Evolutionary conservation across 2,113 vertebrate species (phyloP).

Genomic region (Rhinoptilus africanus): DNA sequence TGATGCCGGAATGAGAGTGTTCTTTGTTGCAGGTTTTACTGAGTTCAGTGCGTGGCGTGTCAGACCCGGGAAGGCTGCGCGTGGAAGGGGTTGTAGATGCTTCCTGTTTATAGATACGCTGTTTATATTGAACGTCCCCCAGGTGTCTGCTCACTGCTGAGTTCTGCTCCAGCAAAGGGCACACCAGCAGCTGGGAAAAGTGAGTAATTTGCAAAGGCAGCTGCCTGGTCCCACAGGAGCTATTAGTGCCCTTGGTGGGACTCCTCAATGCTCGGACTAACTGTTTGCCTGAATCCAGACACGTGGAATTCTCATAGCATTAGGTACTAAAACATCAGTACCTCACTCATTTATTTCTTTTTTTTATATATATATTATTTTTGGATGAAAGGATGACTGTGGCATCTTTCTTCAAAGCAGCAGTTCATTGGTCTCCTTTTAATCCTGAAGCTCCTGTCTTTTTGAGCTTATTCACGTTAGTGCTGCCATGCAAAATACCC

Average conservation of each 20-base stretch:
- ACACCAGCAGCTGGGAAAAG: not conserved
- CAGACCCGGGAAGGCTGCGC: not conserved
- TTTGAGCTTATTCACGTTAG: not conserved
- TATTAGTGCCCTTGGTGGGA: not conserved
- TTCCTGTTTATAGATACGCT: not conserved
- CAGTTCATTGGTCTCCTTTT: not conserved
- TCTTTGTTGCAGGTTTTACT: not conserved
- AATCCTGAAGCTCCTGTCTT: not conserved
- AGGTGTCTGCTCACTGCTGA: not conserved
- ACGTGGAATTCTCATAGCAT: not conserved
- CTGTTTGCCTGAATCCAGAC: not conserved
- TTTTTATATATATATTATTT: not conserved
- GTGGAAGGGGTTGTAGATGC: not conserved
- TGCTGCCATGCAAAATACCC: not conserved
- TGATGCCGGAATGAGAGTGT: not conserved
- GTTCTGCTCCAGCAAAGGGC: not conserved
- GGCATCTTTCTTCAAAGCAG: not conserved
- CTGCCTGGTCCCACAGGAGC: not conserved
- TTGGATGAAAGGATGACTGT: not conserved
- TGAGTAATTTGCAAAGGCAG: not conserved
- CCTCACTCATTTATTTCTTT: not conserved
- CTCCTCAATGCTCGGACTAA: not conserved
- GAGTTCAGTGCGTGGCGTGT: rapidly evolving
- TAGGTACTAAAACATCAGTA: not conserved
- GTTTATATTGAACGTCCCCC: not conserved